phyloP scores from a whole-genome alignment of 2,113 vertebrate species.

The Catharus fuscescens region DNA sequence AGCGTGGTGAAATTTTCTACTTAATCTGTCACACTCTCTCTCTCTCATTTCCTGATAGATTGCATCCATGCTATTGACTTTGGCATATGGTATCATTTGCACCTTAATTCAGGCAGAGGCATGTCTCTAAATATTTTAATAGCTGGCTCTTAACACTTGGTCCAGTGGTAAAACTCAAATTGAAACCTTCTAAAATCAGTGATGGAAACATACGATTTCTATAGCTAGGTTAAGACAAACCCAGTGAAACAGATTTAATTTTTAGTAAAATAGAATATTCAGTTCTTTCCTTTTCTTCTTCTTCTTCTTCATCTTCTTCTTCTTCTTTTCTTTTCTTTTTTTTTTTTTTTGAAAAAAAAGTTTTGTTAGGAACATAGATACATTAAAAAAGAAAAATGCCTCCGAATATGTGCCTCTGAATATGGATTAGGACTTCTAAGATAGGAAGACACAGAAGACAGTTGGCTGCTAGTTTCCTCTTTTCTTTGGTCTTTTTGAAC shows the following conservation, averaged over 20 bases:
- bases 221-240: background rate
- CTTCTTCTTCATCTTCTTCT: background rate
- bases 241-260: background rate
- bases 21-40: background rate
- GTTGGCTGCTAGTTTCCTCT: background rate
- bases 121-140: background rate
- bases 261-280: background rate
- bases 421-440: background rate
- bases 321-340: background rate
- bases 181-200: background rate
- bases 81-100: background rate
- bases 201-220: background rate
- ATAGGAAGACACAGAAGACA: background rate
- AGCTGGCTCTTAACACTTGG: background rate
- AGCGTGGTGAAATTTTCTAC: rapidly evolving
- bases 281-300: rapidly evolving
- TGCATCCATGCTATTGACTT: background rate
- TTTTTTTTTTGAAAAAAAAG: background rate
- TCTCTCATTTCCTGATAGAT: background rate
- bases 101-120: background rate
- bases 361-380: background rate
- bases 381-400: background rate
- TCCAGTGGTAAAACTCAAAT: background rate
- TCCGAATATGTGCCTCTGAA: background rate
- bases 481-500: background rate